Base-by-base conservation (phyloP, 2,797 vertebrate genomes). In the Xerus rutilus region DNA sequence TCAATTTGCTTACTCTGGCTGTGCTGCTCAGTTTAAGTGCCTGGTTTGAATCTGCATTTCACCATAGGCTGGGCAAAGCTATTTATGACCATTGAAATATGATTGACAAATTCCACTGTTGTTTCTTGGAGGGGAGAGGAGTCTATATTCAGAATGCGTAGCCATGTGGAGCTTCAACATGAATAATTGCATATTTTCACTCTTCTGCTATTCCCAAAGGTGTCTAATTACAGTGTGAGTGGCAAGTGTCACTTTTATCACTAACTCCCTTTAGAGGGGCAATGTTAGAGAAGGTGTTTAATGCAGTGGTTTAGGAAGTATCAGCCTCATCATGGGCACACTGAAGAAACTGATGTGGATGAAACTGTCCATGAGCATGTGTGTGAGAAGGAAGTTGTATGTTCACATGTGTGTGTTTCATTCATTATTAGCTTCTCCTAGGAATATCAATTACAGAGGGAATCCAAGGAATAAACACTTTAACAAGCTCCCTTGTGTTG, bases 401-500 rank as follows among this genome's bases (percentile, higher is more conserved):
- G 49, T 32, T 86, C 57, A 17, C 21, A 15, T 85, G 8, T 39
- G 13, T 39, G 10, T 20, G 5, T 30, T 21, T 39, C 13, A 35
- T 3, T 76, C 5, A 62, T 32, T 20, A 8, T 86, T 89, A 35
- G 3, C 28, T 94, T 85, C 85, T 74, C 59, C 35, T 64, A 70
- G 12, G 54, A 88, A 64, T 62, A 79, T 59, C 59, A 88, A 74
- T 67, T 89, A 7, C 45, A 86, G 52, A 47, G 47, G 47, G 47
- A 89, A 70, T 54, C 10, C n/a, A 69, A 88, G 52, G 25, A 4
- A 28, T 77, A 86, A 96, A 83, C 85, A 92, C 45, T 72, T 77
- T 82, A 91, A 95, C 32, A 82, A 94, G 74, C 25, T 67, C 92
- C 70, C 7, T 79, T 62, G 12, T 1, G 35, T 76, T 88, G 62